Conservation (phyloP, 2,113 vertebrate species). For the Thunnus maccoyii region DNA sequence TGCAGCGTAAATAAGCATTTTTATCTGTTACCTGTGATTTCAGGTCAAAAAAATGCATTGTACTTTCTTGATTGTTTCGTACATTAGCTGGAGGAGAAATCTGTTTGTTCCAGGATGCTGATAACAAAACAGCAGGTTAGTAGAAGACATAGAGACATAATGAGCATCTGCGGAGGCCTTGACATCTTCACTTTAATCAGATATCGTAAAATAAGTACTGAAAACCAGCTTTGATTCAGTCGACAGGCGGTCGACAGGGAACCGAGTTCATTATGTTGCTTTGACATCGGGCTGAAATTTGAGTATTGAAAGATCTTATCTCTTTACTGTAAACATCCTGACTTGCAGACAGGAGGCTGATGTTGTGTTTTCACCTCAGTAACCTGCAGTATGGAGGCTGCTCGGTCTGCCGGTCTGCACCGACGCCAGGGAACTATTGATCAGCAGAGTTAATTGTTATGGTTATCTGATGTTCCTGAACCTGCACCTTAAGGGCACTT, state of each 20-base stretch:
- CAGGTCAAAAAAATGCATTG: too few species aligned
- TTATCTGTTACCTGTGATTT: too few species aligned
- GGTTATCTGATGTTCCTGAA: conserved; percentile 59
- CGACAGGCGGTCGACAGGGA: neutral
- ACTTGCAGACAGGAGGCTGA: neutral
- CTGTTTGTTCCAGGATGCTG: neutral
- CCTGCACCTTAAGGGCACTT: conserved; percentile 30
- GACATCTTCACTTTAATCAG: neutral
- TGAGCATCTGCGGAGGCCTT: neutral
- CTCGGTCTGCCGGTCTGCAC: neutral
- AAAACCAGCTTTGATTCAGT: neutral
- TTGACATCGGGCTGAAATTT: neutral
- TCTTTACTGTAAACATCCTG: neutral
- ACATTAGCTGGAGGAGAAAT: neutral
- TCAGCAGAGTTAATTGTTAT: conserved; percentile 29
- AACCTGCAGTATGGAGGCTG: neutral
- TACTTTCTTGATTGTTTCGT: neutral
- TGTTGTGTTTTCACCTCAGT: conserved; percentile 5
- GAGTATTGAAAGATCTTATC: neutral
- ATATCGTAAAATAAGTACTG: neutral
- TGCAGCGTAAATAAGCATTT: too few species aligned
- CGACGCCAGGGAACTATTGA: neutral
- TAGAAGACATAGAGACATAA: neutral
- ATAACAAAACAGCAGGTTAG: neutral
- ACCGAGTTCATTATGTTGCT: neutral